phyloP scores from a whole-genome alignment of 2,113 vertebrate species.

The Xenus cinereus region DNA sequence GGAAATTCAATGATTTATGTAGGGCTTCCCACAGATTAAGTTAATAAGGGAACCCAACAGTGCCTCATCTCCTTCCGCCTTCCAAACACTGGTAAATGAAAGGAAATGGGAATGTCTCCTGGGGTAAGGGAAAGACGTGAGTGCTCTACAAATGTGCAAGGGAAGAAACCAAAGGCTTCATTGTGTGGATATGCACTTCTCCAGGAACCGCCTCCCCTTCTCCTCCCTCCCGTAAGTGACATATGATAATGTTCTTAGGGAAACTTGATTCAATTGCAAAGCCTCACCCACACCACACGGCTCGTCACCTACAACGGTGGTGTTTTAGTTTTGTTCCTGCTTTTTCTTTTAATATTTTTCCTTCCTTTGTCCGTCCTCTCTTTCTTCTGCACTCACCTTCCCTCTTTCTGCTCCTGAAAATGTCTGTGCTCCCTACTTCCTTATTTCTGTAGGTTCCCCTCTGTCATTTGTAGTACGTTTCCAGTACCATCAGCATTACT shows the following conservation, averaged over 20 bases:
- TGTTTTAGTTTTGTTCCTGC: background rate
- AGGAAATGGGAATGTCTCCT: constrained; percentile 30
- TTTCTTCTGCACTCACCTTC: background rate
- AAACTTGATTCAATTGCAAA: background rate
- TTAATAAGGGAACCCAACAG: constrained; percentile 17
- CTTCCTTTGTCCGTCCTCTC: background rate
- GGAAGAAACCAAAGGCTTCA: constrained; percentile 22
- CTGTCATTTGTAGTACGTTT: background rate
- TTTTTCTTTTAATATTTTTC: background rate
- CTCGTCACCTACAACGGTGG: background rate
- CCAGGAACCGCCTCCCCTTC: background rate
- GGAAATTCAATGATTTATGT: constrained; percentile 10
- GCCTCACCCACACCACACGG: background rate
- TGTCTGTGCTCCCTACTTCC: background rate
- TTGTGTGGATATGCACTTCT: background rate
- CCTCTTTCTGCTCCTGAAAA: background rate
- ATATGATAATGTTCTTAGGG: background rate
- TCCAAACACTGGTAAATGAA: constrained; percentile 6
- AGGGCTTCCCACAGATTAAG: constrained; percentile 2
- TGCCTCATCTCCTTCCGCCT: constrained; percentile 18
- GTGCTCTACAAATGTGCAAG: background rate
- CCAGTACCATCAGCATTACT: background rate
- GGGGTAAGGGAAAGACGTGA: background rate
- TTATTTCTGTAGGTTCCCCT: background rate
- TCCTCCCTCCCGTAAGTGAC: background rate